Conservation (phyloP, 2,888 invertebrate species). For the Leucophenga maculata region DNA sequence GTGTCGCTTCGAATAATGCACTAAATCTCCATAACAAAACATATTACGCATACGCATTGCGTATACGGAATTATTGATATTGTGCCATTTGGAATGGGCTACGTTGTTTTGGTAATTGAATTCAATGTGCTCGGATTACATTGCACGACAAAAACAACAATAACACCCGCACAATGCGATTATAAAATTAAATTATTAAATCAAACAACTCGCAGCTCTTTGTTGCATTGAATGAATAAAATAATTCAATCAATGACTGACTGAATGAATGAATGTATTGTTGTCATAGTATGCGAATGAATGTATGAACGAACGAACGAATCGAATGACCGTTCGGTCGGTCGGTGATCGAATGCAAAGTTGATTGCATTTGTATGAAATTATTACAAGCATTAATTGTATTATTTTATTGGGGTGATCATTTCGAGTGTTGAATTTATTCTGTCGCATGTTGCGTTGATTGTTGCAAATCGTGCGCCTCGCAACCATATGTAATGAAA, state of each 20-base stretch:
- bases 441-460: too few species aligned
- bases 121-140: not conserved
- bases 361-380: constrained; percentile 28
- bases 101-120: too few species aligned
- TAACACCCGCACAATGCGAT: too few species aligned
- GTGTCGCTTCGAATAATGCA: not conserved
- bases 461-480: too few species aligned
- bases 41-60: not conserved
- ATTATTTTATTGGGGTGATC: too few species aligned
- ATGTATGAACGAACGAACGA: constrained; percentile 19
- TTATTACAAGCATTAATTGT: constrained; percentile 37
- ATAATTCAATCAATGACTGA: constrained; percentile 20
- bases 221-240: constrained; percentile 31
- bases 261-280: constrained; percentile 29
- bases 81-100: not conserved
- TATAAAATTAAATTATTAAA: too few species aligned
- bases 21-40: not conserved
- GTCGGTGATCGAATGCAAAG: constrained; percentile 13
- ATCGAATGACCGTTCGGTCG: too few species aligned
- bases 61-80: not conserved
- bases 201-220: too few species aligned
- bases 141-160: constrained; percentile 29
- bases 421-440: constrained; percentile 18
- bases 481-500: too few species aligned
- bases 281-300: constrained; percentile 12